Conservation (phyloP, 2,888 invertebrate genomes). For the Anarsia innoxiella region DNA sequence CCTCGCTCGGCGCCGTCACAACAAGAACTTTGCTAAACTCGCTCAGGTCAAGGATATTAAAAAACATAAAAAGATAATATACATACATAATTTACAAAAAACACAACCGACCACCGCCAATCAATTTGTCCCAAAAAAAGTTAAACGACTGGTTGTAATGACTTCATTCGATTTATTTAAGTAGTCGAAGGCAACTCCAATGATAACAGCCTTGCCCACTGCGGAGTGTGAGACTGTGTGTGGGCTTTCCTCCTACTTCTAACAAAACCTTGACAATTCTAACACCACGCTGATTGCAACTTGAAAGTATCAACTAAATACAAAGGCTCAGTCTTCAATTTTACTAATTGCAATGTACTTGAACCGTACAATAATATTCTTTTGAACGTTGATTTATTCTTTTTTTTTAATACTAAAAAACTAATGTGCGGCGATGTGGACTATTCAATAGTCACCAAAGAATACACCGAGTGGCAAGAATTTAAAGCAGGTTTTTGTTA, state of each 20-base stretch:
- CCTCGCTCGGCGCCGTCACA: too few species aligned
- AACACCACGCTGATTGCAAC: constrained; percentile 15
- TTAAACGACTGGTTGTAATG: too few species aligned
- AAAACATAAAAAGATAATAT: too few species aligned
- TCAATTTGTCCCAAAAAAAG: too few species aligned
- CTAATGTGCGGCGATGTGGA: neutral
- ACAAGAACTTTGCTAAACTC: constrained; percentile 44
- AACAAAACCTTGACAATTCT: constrained; percentile 24
- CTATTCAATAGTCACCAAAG: constrained; percentile 22
- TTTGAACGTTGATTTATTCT: constrained; percentile 1
- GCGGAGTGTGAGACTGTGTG: constrained; percentile 29
- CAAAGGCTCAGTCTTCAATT: constrained; percentile 3
- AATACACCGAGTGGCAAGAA: constrained; percentile 33
- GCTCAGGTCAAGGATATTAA: constrained; percentile 45
- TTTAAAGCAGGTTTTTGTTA: constrained; percentile 48
- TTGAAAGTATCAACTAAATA: constrained; percentile 5
- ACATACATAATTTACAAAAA: too few species aligned
- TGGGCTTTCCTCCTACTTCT: constrained; percentile 31
- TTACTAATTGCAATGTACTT: constrained; percentile 4
- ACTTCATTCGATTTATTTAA: too few species aligned
- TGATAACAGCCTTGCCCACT: constrained; percentile 39
- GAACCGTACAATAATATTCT: constrained; percentile 8
- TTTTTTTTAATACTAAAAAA: too few species aligned
- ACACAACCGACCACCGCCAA: too few species aligned
- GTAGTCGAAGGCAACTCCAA: too few species aligned